phyloP scores from a whole-genome alignment of 2,113 vertebrate genomes.

The Nansenia antarctica region DNA sequence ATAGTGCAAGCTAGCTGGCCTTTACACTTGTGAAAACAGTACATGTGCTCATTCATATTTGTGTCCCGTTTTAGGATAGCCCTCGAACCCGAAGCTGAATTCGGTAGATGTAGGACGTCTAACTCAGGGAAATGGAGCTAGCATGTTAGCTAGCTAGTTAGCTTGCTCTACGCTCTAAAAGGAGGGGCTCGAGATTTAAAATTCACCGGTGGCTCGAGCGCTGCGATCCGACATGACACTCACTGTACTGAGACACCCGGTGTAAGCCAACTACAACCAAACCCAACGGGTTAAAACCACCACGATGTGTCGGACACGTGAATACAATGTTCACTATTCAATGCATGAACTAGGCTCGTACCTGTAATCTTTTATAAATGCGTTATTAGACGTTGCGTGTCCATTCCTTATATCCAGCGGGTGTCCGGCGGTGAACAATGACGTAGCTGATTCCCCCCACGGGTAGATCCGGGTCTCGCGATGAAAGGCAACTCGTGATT shows the following conservation, averaged over 20 bases:
- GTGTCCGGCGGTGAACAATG: slow-evolving; percentile 85
- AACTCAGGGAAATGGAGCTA: background rate
- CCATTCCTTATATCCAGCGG: slow-evolving; percentile 80
- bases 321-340: background rate
- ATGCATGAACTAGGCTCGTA: slow-evolving; percentile 42
- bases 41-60: fast-evolving
- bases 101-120: too few relatives aligned
- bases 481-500: slow-evolving; percentile 54
- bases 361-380: slow-evolving; percentile 71
- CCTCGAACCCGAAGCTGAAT: background rate
- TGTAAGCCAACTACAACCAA: slow-evolving; percentile 53
- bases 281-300: background rate
- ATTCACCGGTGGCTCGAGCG: slow-evolving; percentile 52
- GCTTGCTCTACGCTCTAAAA: slow-evolving; percentile 38
- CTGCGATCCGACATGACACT: slow-evolving; percentile 68
- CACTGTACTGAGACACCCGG: slow-evolving; percentile 57
- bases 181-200: slow-evolving; percentile 72
- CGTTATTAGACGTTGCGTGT: slow-evolving; percentile 71
- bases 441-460: slow-evolving; percentile 80
- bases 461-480: slow-evolving; percentile 78
- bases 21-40: background rate
- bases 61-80: background rate
- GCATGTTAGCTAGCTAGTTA: background rate
- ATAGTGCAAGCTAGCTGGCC: slow-evolving; percentile 22
- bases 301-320: background rate